These are phyloP conservation scores for Microcebus jonahi DNA, from an alignment of 2,113 vertebrate genomes.

Conservation along the genomic window DNA sequence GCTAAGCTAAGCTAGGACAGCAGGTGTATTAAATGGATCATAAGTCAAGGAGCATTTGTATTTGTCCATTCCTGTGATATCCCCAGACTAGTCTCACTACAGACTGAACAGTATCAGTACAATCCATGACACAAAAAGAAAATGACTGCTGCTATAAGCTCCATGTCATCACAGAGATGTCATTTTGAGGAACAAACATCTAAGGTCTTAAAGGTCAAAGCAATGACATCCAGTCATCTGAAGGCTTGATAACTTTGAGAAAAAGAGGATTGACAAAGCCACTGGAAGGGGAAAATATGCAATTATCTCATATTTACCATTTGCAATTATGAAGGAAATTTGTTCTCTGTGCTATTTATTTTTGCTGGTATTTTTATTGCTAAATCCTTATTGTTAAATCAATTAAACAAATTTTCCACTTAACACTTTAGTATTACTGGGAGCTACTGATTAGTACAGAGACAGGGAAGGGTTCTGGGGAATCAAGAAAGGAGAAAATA, in stretches of 20 bases:
- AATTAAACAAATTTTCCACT: constrained; percentile 14
- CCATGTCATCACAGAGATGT: not conserved
- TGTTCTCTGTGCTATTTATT: constrained; percentile 25
- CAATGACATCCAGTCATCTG: not conserved
- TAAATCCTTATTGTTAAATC: constrained; percentile 14
- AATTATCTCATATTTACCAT: not conserved
- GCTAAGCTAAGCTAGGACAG: not conserved
- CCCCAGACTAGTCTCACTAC: constrained; percentile 5
- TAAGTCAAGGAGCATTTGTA: not conserved
- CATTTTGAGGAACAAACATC: not conserved
- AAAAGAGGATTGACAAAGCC: not conserved
- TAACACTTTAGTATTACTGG: constrained; percentile 1
- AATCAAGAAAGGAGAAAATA: constrained; percentile 17
- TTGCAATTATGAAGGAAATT: constrained; percentile 43
- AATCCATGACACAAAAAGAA: not conserved
- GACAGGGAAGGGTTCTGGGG: not conserved
- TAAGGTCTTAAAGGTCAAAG: constrained; percentile 14
- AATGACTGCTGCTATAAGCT: not conserved
- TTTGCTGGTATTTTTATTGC: constrained; percentile 14
- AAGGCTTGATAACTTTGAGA: not conserved
- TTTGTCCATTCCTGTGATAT: not conserved
- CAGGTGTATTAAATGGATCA: not conserved
- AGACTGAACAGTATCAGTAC: not conserved
- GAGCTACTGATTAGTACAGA: not conserved
- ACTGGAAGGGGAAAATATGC: not conserved